A percentile compares a stretch with the other conserved stretches of the same genome.
phyloP scores from a whole-genome alignment of 2,113 vertebrate genomes.

The Narcine bancroftii region DNA sequence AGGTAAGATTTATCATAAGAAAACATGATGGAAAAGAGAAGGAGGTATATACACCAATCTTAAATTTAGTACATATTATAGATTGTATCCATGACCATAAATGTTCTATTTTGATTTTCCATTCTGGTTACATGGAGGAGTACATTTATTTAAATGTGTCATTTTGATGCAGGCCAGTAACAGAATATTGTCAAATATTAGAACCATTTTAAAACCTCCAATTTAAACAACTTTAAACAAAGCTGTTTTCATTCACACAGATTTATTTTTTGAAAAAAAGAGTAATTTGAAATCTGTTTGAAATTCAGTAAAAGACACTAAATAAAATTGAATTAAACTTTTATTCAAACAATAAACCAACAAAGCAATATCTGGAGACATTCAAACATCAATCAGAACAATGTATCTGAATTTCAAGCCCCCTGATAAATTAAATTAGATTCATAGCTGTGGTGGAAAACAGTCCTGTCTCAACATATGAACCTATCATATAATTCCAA shows the following conservation, averaged over 20 bases:
- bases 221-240: not conserved
- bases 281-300: slow-evolving; percentile 1
- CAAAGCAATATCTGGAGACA: not conserved
- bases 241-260: not conserved
- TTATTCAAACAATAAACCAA: not conserved
- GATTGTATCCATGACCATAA: not conserved
- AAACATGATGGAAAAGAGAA: not conserved
- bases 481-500: not conserved
- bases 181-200: not conserved
- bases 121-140: not conserved
- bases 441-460: not conserved
- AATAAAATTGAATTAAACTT: not conserved
- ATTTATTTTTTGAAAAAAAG: not conserved
- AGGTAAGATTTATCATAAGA: not conserved
- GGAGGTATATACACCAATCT: not conserved
- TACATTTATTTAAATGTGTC: not conserved
- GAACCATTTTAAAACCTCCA: no score
- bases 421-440: not conserved
- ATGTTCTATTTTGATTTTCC: not conserved
- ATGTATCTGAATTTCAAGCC: not conserved
- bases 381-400: not conserved
- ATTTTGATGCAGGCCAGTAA: not conserved
- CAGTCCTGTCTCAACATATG: not conserved
- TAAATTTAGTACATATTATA: not conserved
- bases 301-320: not conserved